Base-by-base conservation (phyloP, 1,140 invertebrate species). In the Dendroctonus ponderosae region DNA sequence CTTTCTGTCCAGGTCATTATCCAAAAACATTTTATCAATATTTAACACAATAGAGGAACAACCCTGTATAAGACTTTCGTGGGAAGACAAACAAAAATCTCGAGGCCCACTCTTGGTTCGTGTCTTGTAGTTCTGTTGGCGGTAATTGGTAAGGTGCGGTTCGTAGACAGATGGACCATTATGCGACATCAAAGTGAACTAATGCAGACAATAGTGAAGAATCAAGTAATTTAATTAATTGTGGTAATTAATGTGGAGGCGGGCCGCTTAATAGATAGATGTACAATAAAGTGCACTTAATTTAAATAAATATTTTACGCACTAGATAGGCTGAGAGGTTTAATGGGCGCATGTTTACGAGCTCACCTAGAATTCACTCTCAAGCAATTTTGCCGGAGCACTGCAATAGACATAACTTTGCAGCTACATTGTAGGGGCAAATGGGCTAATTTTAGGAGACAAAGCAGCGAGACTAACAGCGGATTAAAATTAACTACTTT, bases 111-210 rank as follows among this genome's bases (percentile, higher is more conserved):
- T 61, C 58, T 61, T 14, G 26, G 5, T 41, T 61, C 12, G 40
- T 58, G 14, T 46, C 56, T 49, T 61, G 58, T 61, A 48, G 43
- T 37, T 48, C 38, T 49, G 44, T 61, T 61, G 58, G 58, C 58
- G 46, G 58, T 61, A 61, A 61, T 61, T 61, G 46, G 58, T 58
- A 38, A 61, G 58, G 58, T 61, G 58, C 58, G 58, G 58, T 61
- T n/a, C 26, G 50, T 48, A 61, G 58, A 61, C 58, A 61, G 44
- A 49, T 49, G 58, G 58, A 61, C 38, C 15, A 61, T 49, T 49
- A 61, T 49, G 58, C 46, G 39, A 58, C 26, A 48, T 48, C 58
- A 44, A 44, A 42, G 37, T 59, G 57, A 26, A 9, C 15, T 39
- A 54, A 15, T 54, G 37, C 9, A 49, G 46, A 61, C 58, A 61